These are phyloP conservation scores for Kryptolebias ocellatus DNA, from an alignment of 2,797 vertebrate genomes.

Conservation along the genomic window DNA sequence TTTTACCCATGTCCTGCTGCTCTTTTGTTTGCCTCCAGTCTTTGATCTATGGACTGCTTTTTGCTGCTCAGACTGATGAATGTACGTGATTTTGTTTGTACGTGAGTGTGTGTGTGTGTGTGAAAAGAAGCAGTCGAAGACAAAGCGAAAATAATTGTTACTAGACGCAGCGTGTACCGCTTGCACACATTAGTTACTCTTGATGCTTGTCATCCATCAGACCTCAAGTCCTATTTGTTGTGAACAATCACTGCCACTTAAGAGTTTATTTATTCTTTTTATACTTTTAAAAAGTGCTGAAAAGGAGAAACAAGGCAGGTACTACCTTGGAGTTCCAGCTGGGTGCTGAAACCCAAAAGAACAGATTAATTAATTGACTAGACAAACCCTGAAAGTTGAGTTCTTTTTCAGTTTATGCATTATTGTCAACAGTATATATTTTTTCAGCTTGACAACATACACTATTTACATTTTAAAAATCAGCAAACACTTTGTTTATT, in stretches of 20 bases:
- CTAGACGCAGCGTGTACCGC: conserved; percentile 24
- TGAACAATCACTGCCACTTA: conserved; percentile 35
- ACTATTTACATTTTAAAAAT: too few relatives aligned
- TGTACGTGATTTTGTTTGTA: conserved; percentile 21
- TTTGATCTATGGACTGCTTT: conserved; percentile 63
- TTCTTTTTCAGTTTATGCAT: conserved; percentile 3
- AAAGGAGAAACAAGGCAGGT: neutral
- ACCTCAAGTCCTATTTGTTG: conserved; percentile 43
- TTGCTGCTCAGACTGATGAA: conserved; percentile 48
- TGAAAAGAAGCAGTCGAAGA: conserved; percentile 16
- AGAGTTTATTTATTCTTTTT: conserved; percentile 6
- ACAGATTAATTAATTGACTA: conserved; percentile 11
- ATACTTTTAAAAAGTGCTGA: conserved; percentile 1
- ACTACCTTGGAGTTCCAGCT: neutral
- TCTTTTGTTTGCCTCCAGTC: conserved; percentile 55
- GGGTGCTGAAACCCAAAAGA: conserved; percentile 17
- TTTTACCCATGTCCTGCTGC: conserved; percentile 59
- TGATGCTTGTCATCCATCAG: conserved; percentile 27
- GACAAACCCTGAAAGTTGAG: neutral
- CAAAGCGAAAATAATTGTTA: conserved; percentile 36
- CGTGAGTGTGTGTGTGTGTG: conserved; percentile 1
- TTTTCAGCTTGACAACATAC: neutral
- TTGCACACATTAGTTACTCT: conserved; percentile 39
- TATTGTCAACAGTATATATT: neutral
- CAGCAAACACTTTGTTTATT: neutral